Conservation (phyloP, 2,113 vertebrate genomes). For the Phrynocephalus versicolor region DNA sequence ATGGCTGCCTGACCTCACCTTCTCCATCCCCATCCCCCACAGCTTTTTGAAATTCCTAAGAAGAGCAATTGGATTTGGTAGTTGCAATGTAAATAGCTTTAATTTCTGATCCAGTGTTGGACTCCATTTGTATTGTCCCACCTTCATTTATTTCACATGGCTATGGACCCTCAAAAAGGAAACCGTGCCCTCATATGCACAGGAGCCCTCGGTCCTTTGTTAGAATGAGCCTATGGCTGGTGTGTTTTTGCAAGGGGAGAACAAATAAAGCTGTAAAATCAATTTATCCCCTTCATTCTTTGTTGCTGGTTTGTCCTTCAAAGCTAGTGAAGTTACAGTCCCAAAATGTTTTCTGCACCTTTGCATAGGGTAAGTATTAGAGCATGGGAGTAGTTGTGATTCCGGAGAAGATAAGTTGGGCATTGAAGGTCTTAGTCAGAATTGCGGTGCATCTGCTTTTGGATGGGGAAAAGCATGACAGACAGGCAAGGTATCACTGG, state of each 20-base stretch:
- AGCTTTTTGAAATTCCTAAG: not conserved
- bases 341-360: not conserved
- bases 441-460: not conserved
- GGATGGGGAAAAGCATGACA: too few relatives aligned
- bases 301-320: not conserved
- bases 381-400: not conserved
- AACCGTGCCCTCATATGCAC: not conserved
- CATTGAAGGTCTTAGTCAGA: not conserved
- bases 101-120: not conserved
- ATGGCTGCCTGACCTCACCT: slow-evolving; percentile 57
- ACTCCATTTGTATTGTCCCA: not conserved
- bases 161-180: not conserved
- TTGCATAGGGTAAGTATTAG: not conserved
- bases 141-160: not conserved
- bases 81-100: not conserved
- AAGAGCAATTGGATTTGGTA: not conserved
- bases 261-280: not conserved
- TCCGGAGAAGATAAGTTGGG: not conserved
- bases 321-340: not conserved
- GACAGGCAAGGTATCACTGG: not conserved
- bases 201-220: not conserved
- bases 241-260: not conserved
- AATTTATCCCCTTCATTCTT: not conserved
- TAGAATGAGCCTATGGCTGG: not conserved
- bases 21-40: slow-evolving; percentile 10